Evolutionary conservation across 2,113 vertebrate species (phyloP), one percentile per base, ranked within the genome.

Genomic region (Lophura nycthemera): DNA sequence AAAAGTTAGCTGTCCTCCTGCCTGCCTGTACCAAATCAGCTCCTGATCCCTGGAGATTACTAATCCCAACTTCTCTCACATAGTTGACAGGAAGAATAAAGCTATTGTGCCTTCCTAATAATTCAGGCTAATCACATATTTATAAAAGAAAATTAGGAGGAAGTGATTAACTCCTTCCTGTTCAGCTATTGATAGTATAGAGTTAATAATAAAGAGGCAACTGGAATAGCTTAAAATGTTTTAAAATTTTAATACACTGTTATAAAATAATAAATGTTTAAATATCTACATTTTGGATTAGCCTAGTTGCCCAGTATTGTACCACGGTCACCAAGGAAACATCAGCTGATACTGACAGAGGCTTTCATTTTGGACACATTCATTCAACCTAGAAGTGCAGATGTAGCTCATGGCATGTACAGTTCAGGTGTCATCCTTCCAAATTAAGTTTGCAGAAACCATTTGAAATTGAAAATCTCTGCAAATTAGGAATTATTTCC

Each of bases 1-100:
- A 98, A 98, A 98, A 98, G 98, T 98, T 98, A 98, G 98, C 98
- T 87, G 92, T 98, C 98, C 98, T 98, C 96, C 97, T 96, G 97
- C 96, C 95, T 98, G 97, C 98, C 97, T 98, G 97, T 96, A 98
- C 97, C 96, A 97, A 98, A 98, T 98, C 97, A 95, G 94, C 95
- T 97, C 97, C 97, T 92, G 97, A 97, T 97, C 97, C 98, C 98
- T 73, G 77, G 97, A 98, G 97, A 97, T 97, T 96, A 96, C 96
- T 98, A 98, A 98, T 98, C 98, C 98, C 18, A 59, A 97, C 97
- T 97, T 97, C 97, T 97, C 97, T 93, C 98, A 97, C 96, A 98
- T 89, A 97, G 95, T 43, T 98, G 97, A 98, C 98, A 98, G 97
- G 96, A 97, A 97, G 96, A 98, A 98, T 98, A 98, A 98, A 98